Conservation (phyloP, 2,113 vertebrate genomes). For the Leucopternis melanops region DNA sequence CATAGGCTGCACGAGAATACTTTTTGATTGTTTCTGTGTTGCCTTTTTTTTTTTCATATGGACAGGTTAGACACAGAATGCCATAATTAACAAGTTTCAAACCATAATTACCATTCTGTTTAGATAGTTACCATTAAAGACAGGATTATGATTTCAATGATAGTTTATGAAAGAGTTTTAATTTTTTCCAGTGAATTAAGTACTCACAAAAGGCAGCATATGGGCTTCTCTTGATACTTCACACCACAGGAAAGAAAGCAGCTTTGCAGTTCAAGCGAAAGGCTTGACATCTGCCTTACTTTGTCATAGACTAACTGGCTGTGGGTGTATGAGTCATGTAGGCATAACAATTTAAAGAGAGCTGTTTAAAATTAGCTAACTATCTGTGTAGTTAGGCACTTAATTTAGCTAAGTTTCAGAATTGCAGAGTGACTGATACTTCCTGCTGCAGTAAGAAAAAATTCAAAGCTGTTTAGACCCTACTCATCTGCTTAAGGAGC, state of each 20-base stretch:
- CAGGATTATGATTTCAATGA: not conserved
- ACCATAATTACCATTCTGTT: not conserved
- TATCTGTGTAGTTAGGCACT: not conserved
- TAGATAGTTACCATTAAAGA: not conserved
- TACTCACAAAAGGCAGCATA: not conserved
- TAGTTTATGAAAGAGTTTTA: not conserved
- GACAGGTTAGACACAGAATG: not conserved
- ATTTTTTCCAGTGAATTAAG: not conserved
- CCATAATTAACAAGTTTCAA: not conserved
- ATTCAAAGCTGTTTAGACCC: not conserved
- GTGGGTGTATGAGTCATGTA: conserved; percentile 1
- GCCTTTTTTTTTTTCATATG: not conserved
- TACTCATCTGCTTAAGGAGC: not conserved
- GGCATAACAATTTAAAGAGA: not conserved
- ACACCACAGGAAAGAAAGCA: not conserved
- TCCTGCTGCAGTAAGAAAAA: not conserved
- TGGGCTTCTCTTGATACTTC: not conserved
- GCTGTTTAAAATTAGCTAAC: conserved; percentile 9
- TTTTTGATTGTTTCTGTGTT: not conserved
- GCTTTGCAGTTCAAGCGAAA: conserved; percentile 14
- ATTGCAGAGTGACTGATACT: not conserved
- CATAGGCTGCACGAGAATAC: too few relatives aligned
- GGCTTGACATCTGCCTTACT: conserved; percentile 25
- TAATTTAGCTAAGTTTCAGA: conserved; percentile 6
- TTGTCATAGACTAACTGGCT: not conserved